phyloP scores from a whole-genome alignment of 2,113 vertebrate species.

The Pelobates fuscus region DNA sequence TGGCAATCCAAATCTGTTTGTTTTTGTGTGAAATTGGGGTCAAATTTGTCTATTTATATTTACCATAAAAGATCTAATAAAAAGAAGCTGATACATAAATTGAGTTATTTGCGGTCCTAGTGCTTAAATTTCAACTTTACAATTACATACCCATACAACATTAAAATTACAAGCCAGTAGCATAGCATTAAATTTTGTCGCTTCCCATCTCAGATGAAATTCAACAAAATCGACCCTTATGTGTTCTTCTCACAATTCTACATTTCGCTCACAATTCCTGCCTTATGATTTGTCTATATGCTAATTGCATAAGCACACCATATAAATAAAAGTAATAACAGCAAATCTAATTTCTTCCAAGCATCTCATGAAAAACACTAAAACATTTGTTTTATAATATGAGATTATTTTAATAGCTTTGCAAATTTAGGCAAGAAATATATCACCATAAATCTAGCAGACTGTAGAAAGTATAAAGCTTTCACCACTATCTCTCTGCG shows the following conservation, averaged over 20 bases:
- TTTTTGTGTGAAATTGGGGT: too few relatives aligned
- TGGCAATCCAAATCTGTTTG: too few relatives aligned
- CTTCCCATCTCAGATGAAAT: neutral
- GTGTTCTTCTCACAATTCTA: slow-evolving; percentile 35
- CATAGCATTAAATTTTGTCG: too few relatives aligned
- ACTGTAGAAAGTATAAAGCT: slow-evolving; percentile 20
- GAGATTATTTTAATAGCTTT: slow-evolving; percentile 47
- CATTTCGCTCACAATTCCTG: slow-evolving; percentile 36
- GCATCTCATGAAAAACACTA: slow-evolving; percentile 43
- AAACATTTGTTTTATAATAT: slow-evolving; percentile 47
- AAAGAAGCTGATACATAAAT: too few relatives aligned
- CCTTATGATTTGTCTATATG: slow-evolving; percentile 42
- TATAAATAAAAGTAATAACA: slow-evolving; percentile 49
- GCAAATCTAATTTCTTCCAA: slow-evolving; percentile 46
- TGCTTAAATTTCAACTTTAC: too few relatives aligned
- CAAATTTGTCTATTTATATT: too few relatives aligned
- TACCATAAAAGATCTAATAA: too few relatives aligned
- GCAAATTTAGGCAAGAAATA: slow-evolving; percentile 43
- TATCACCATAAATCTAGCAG: slow-evolving; percentile 45
- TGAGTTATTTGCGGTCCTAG: too few relatives aligned
- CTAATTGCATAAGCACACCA: slow-evolving; percentile 44
- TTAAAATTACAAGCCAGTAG: too few relatives aligned
- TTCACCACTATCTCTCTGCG: slow-evolving; percentile 17
- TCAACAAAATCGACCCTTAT: neutral
- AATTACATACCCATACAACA: too few relatives aligned